phyloP scores from a whole-genome alignment of 2,797 vertebrate genomes.

The Sternarchorhynchus goeldii region DNA sequence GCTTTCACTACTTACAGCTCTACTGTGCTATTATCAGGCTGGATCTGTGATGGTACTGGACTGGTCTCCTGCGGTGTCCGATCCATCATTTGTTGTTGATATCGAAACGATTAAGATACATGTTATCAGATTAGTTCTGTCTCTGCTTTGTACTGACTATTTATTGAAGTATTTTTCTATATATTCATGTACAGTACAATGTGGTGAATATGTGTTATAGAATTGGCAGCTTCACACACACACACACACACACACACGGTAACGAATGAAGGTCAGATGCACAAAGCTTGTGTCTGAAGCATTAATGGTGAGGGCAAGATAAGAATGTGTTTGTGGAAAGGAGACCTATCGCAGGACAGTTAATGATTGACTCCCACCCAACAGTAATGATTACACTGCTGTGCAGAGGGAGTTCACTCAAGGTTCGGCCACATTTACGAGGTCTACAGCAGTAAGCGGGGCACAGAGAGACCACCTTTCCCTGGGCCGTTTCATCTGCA shows the following conservation, averaged over 20 bases:
- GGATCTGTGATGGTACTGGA: no score
- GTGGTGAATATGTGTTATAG: background rate
- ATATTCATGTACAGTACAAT: no score
- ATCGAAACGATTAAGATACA: no score
- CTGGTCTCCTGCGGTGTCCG: no score
- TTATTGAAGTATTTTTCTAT: no score
- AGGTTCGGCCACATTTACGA: constrained; percentile 46
- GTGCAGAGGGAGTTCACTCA: constrained; percentile 48
- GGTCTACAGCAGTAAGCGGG: constrained; percentile 10
- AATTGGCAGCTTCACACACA: background rate
- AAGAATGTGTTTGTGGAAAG: constrained; percentile 44
- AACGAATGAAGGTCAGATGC: background rate
- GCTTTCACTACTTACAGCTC: no score
- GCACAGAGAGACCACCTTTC: constrained; percentile 29
- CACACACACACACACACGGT: background rate
- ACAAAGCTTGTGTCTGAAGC: constrained; percentile 27
- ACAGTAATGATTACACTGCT: constrained; percentile 54
- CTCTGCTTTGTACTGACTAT: no score
- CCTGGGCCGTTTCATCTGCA: constrained; percentile 40
- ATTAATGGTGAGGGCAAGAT: constrained; percentile 52
- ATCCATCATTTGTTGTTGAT: no score
- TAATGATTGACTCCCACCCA: constrained; percentile 57
- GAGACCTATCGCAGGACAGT: constrained; percentile 50
- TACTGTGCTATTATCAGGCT: no score
- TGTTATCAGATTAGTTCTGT: no score